Percentiles rank a stretch among this genome's conserved stretches.
These are phyloP conservation scores for Cliona cf. orientalis DNA, from an alignment of 37 sponge, comb jelly and placozoan species.

Conservation along the genomic window DNA sequence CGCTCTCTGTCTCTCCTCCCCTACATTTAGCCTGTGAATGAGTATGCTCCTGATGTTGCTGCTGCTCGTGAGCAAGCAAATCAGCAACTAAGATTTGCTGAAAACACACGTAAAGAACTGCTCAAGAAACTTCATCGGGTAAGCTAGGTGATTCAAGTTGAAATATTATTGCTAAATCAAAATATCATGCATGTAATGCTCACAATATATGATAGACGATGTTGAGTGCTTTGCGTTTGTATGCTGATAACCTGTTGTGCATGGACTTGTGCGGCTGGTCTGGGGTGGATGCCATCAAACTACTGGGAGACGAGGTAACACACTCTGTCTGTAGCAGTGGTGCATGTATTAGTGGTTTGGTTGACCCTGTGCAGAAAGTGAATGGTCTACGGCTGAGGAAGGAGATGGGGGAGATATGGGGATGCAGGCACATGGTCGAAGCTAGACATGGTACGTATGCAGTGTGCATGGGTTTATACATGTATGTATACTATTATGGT, in stretches of 20 bases:
- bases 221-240: slow-evolving; percentile 52
- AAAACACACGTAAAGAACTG: slow-evolving; percentile 40
- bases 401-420: slow-evolving; percentile 73
- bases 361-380: slow-evolving; percentile 37
- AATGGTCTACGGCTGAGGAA: slow-evolving; percentile 54
- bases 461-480: neutral
- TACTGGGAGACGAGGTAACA: slow-evolving; percentile 7
- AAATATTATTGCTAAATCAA: neutral
- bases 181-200: neutral
- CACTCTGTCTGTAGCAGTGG: neutral
- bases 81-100: slow-evolving; percentile 35
- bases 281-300: slow-evolving; percentile 31
- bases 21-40: neutral
- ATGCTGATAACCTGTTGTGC: slow-evolving; percentile 80
- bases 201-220: slow-evolving; percentile 24
- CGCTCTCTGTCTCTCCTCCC: neutral
- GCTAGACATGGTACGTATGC: slow-evolving; percentile 40
- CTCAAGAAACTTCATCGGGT: slow-evolving; percentile 67
- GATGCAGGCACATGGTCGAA: slow-evolving; percentile 77
- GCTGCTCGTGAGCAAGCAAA: slow-evolving; percentile 36
- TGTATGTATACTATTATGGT: neutral
- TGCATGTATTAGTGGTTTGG: neutral
- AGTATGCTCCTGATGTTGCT: slow-evolving; percentile 57
- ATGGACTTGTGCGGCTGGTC: slow-evolving; percentile 83
- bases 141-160: neutral